Percentiles rank a stretch among this genome's conserved stretches.
These are phyloP conservation scores for Toxotes lorentzi DNA, from an alignment of 2,797 vertebrate species.

Conservation along the genomic window DNA sequence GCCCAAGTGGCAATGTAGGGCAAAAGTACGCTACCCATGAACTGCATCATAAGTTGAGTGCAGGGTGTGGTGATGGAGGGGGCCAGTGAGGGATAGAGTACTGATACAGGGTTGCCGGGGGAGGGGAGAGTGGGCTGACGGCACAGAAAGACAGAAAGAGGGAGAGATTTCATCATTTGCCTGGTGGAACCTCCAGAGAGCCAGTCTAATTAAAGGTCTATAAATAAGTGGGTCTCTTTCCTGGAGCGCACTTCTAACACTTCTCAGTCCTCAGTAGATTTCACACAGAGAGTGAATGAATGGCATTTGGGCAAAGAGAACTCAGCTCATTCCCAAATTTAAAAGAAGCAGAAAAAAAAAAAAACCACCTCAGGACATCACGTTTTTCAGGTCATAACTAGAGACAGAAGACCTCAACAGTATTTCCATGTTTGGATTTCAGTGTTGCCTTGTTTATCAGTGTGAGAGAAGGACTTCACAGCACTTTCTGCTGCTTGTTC, in stretches of 20 bases:
- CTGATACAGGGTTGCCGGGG: conserved; percentile 53
- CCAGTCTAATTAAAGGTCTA: conserved; percentile 80
- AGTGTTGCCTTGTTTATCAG: conserved; percentile 29
- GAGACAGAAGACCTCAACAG: conserved; percentile 30
- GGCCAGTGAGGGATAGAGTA: conserved; percentile 61
- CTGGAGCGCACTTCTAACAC: conserved; percentile 77
- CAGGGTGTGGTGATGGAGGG: conserved; percentile 75
- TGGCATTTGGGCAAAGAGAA: conserved; percentile 58
- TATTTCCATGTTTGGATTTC: conserved; percentile 4
- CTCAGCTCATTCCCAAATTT: conserved; percentile 43
- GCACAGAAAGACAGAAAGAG: conserved; percentile 54
- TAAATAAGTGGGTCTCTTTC: conserved; percentile 81
- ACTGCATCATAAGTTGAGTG: conserved; percentile 68
- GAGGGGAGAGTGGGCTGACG: conserved; percentile 45
- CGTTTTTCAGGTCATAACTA: conserved; percentile 63
- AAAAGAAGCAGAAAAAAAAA: conserved; percentile 11
- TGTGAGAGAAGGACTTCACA: conserved; percentile 26
- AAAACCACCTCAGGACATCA: conserved; percentile 26
- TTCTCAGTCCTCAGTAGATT: conserved; percentile 59
- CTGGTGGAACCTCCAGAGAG: conserved; percentile 70
- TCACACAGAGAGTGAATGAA: conserved; percentile 48
- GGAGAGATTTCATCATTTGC: conserved; percentile 72
- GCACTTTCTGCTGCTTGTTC: conserved; percentile 4
- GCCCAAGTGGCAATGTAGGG: conserved; percentile 64
- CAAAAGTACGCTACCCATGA: conserved; percentile 57